Conservation (phyloP, 2,888 invertebrate species). For the Drosophila mercatorum region DNA sequence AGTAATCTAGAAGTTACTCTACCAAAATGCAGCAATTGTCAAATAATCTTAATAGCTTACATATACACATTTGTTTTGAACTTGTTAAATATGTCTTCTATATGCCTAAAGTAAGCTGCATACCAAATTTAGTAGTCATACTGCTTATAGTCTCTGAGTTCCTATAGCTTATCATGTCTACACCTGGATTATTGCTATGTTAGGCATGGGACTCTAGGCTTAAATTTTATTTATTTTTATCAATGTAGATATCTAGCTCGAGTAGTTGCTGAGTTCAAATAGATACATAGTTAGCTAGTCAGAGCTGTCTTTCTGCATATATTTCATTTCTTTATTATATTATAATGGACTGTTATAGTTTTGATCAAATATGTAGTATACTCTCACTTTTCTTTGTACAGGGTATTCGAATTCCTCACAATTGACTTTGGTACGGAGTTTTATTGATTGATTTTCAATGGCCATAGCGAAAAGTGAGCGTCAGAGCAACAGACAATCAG, state of each 20-base stretch:
- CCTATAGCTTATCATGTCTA: not conserved
- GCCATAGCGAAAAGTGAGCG: slow-evolving; percentile 53
- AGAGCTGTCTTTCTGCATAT: not conserved
- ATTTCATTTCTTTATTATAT: not conserved
- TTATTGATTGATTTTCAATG: slow-evolving; percentile 79
- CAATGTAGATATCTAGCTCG: not conserved
- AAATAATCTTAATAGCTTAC: not conserved
- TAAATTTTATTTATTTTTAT: not conserved
- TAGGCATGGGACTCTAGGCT: not conserved
- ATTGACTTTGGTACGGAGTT: slow-evolving; percentile 74
- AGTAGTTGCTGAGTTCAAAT: not conserved
- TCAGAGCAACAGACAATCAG: slow-evolving; percentile 61
- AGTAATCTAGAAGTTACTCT: no score
- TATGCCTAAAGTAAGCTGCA: not conserved
- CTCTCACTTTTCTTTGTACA: not conserved
- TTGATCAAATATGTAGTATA: not conserved
- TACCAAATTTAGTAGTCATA: not conserved
- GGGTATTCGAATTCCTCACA: slow-evolving; percentile 66
- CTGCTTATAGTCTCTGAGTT: not conserved
- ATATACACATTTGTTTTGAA: not conserved
- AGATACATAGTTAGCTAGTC: no score
- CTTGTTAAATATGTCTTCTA: not conserved
- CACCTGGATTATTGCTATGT: not conserved
- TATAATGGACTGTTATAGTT: no score
- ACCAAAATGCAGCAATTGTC: no score